These are phyloP conservation scores for Mesocentrotus franciscanus DNA, from an alignment of 53 echinoderm and acorn worm genomes.

Conservation along the genomic window DNA sequence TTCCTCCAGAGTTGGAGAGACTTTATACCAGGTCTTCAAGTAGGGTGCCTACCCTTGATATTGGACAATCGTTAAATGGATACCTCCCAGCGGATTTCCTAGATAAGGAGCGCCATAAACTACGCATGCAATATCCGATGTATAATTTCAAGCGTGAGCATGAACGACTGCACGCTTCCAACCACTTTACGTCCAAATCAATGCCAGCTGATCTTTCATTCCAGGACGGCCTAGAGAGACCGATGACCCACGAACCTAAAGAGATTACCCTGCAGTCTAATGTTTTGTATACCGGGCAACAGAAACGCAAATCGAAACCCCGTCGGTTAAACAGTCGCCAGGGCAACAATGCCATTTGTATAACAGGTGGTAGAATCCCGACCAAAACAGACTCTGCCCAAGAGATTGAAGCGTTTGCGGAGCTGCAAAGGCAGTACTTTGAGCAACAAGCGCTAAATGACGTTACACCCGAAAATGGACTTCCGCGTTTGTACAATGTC, in stretches of 20 bases:
- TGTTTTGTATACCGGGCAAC: background rate
- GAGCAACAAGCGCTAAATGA: conserved; percentile 42
- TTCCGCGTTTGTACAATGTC: conserved; percentile 34
- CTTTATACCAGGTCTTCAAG: conserved; percentile 74
- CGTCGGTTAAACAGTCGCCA: conserved; percentile 51
- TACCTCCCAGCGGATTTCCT: conserved; percentile 79
- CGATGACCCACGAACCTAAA: conserved; percentile 57
- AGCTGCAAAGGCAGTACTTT: conserved; percentile 42
- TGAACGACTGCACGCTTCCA: conserved; percentile 1
- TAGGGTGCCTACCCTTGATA: conserved; percentile 74
- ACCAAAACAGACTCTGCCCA: background rate
- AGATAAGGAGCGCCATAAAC: conserved; percentile 68
- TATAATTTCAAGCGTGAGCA: conserved; percentile 76
- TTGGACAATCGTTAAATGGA: conserved; percentile 61
- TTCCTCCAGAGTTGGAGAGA: conserved; percentile 77
- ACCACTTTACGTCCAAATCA: conserved; percentile 10
- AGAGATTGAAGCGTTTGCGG: conserved; percentile 25
- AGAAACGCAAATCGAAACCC: conserved; percentile 40
- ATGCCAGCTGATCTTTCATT: conserved; percentile 15
- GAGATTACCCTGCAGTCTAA: conserved; percentile 36
- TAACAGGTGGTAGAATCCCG: conserved; percentile 43
- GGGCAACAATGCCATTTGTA: conserved; percentile 28
- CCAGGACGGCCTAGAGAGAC: background rate
- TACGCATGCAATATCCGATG: conserved; percentile 86
- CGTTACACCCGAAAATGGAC: background rate